Percentiles rank a stretch among this genome's conserved stretches.
These are phyloP conservation scores for Ceratotherium simum DNA, from an alignment of 2,113 vertebrate species.

Conservation along the genomic window DNA sequence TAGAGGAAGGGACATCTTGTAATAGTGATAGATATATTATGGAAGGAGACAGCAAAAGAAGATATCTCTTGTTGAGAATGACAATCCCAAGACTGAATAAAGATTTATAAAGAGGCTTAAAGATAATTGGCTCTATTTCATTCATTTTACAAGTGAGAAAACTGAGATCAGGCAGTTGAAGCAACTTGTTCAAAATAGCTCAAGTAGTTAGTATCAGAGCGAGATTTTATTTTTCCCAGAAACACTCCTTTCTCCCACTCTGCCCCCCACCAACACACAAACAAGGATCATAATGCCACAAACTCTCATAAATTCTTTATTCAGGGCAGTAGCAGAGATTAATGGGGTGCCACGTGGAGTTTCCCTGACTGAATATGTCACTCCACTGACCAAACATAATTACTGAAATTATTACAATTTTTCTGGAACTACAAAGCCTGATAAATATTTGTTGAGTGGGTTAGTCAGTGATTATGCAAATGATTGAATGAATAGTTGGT, in stretches of 20 bases:
- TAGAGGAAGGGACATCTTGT: background rate
- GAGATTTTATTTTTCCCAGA: background rate
- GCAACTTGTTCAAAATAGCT: background rate
- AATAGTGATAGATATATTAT: background rate
- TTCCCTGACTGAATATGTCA: background rate
- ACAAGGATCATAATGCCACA: background rate
- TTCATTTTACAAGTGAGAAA: background rate
- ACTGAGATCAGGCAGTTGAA: background rate
- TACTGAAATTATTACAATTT: background rate
- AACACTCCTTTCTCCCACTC: background rate
- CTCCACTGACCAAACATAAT: background rate
- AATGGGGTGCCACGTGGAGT: background rate
- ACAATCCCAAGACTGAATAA: background rate
- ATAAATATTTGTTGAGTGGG: background rate
- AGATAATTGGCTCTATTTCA: background rate
- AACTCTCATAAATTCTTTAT: background rate
- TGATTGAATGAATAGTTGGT: background rate
- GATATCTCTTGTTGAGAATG: background rate
- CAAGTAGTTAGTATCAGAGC: background rate
- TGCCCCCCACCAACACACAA: background rate
- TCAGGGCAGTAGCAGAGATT: background rate
- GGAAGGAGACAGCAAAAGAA: background rate
- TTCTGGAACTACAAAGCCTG: background rate
- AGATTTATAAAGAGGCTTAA: background rate
- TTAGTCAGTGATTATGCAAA: background rate